Percentiles rank a stretch among this genome's conserved stretches.
phyloP scores from a whole-genome alignment of 2,888 invertebrate species.

The Ptychoptera albimana region DNA sequence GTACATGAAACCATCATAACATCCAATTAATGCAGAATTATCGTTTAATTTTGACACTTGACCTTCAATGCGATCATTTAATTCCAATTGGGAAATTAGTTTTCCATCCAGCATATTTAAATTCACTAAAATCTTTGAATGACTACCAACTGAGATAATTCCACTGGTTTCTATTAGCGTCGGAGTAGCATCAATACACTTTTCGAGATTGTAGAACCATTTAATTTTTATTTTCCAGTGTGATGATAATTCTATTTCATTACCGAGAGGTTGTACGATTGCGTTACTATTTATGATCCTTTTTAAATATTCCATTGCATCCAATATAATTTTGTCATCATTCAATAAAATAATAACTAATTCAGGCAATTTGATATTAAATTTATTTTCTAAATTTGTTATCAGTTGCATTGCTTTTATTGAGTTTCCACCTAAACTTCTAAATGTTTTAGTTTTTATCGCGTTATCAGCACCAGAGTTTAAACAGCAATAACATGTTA shows the following conservation, averaged over 20 bases:
- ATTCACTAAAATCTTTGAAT: conserved; percentile 53
- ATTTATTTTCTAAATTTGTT: conserved; percentile 35
- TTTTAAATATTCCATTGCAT: conserved; percentile 4
- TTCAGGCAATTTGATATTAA: conserved; percentile 31
- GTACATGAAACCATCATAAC: conserved; percentile 59
- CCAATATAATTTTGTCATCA: conserved; percentile 28
- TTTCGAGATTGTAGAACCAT: conserved; percentile 41
- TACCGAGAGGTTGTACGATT: neutral
- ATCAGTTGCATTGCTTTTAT: conserved; percentile 47
- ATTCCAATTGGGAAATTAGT: conserved; percentile 30
- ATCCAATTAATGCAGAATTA: conserved; percentile 48
- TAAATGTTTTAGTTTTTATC: conserved; percentile 30
- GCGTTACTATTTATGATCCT: neutral
- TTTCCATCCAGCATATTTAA: conserved; percentile 38
- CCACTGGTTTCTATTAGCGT: conserved; percentile 31
- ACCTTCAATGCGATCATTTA: conserved; percentile 61
- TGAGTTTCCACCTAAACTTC: conserved; percentile 53
- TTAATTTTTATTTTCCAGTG: conserved; percentile 4
- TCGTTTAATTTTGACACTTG: conserved; percentile 33
- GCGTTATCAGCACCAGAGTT: neutral
- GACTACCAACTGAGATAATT: conserved; percentile 47
- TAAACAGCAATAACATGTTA: neutral
- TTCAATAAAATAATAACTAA: conserved; percentile 39
- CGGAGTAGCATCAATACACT: conserved; percentile 74
- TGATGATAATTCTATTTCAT: neutral